phyloP scores from a whole-genome alignment of 2,113 vertebrate species.

The Oncorhynchus kisutch region DNA sequence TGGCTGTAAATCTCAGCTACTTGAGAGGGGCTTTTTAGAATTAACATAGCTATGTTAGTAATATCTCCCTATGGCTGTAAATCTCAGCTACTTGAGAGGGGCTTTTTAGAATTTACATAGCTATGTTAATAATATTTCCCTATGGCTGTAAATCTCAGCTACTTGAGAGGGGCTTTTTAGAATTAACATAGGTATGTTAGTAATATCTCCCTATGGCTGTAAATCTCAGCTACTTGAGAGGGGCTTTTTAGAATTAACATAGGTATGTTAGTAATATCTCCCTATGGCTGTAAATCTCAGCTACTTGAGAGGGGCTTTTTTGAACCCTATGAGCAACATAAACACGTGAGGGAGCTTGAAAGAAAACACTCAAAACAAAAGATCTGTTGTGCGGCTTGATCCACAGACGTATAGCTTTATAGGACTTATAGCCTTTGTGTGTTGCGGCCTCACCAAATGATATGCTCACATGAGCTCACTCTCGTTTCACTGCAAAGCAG shows the following conservation, averaged over 20 bases:
- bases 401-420: not conserved
- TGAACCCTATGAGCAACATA: constrained; percentile 15
- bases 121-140: constrained; percentile 3
- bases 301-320: not conserved
- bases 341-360: constrained; percentile 51
- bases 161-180: not conserved
- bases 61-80: constrained; percentile 3
- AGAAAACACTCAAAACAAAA: constrained; percentile 49
- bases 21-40: not conserved
- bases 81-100: not conserved
- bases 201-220: not conserved
- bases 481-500: no score
- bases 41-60: constrained; percentile 7
- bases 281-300: constrained; percentile 9
- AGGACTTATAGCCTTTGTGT: not conserved
- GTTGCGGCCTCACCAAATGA: constrained; percentile 5
- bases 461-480: no score
- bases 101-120: not conserved
- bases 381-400: constrained; percentile 41
- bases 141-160: constrained; percentile 9
- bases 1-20: constrained; percentile 10
- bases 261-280: constrained; percentile 6
- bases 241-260: not conserved
- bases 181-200: constrained; percentile 9
- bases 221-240: constrained; percentile 12